A percentile compares a stretch with the other conserved stretches of the same genome.
phyloP scores from a whole-genome alignment of 1,140 invertebrate species.

The Brachionus paranguensis region DNA sequence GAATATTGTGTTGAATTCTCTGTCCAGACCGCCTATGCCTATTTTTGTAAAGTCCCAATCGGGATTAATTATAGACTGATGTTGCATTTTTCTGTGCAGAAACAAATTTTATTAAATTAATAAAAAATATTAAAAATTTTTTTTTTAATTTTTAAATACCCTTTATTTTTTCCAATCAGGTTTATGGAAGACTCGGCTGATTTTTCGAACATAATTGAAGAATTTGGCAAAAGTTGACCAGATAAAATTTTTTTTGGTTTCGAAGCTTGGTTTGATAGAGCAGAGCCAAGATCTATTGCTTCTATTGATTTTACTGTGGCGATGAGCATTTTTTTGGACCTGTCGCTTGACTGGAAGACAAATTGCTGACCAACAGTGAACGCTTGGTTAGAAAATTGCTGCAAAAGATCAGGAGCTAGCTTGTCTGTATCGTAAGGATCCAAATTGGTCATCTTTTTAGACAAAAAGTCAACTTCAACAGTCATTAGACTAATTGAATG shows the following conservation, averaged over 20 bases:
- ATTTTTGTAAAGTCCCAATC: constrained; percentile 99
- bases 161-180: constrained; percentile 57
- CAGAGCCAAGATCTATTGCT: constrained; percentile 73
- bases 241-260: constrained; percentile 37
- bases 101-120: not conserved
- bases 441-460: constrained; percentile 75
- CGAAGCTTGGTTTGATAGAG: constrained; percentile 61
- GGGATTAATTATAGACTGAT: constrained; percentile 82
- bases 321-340: constrained; percentile 77
- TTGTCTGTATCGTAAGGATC: constrained; percentile 89
- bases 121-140: not conserved
- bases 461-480: constrained; percentile 82
- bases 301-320: constrained; percentile 83
- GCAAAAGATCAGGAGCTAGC: constrained; percentile 86
- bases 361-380: constrained; percentile 79
- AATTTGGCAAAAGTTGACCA: constrained; percentile 66
- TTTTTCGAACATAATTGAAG: constrained; percentile 83
- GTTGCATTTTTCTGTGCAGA: constrained; percentile 38
- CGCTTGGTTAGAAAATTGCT: constrained; percentile 79
- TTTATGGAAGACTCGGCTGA: constrained; percentile 64
- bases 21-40: constrained; percentile 95
- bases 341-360: constrained; percentile 5
- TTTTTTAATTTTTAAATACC: constrained; percentile 38
- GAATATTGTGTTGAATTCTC: constrained; percentile 96
- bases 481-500: constrained; percentile 77